Conservation (phyloP, 2,113 vertebrate genomes). For the Dendrocopos noguchii region DNA sequence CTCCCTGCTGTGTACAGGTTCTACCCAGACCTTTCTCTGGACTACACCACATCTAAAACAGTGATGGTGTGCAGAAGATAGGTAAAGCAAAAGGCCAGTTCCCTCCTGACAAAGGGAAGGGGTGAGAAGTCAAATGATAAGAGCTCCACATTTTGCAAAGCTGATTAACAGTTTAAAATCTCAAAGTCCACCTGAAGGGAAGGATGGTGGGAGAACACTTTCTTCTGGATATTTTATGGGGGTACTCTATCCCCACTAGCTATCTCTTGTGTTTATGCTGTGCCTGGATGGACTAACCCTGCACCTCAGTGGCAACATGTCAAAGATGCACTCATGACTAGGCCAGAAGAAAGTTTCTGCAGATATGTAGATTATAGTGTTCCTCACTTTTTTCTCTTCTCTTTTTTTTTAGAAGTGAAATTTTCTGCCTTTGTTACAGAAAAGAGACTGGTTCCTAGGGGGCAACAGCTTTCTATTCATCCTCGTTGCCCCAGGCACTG, state of each 20-base stretch:
- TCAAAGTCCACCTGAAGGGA: background rate
- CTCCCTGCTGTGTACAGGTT: background rate
- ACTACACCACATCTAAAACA: background rate
- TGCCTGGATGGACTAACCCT: background rate
- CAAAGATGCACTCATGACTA: background rate
- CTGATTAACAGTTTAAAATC: background rate
- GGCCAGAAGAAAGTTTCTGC: background rate
- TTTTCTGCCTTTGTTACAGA: background rate
- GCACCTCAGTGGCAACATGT: background rate
- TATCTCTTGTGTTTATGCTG: background rate
- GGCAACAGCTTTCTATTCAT: background rate
- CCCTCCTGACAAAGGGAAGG: background rate
- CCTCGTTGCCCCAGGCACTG: background rate
- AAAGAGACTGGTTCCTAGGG: background rate
- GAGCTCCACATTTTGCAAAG: background rate
- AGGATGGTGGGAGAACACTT: rapidly evolving
- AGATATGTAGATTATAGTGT: background rate
- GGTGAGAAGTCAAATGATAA: background rate
- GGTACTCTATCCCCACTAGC: background rate
- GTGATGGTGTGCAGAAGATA: background rate
- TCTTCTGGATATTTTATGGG: background rate
- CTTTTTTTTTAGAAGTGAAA: background rate
- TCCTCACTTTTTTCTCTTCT: background rate
- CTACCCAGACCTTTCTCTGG: background rate
- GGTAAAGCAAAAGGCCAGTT: background rate